A percentile compares a stretch with the other conserved stretches of the same genome.
These are phyloP conservation scores for Brachirus orientalis DNA, from an alignment of 2,113 vertebrate species.

Conservation along the genomic window DNA sequence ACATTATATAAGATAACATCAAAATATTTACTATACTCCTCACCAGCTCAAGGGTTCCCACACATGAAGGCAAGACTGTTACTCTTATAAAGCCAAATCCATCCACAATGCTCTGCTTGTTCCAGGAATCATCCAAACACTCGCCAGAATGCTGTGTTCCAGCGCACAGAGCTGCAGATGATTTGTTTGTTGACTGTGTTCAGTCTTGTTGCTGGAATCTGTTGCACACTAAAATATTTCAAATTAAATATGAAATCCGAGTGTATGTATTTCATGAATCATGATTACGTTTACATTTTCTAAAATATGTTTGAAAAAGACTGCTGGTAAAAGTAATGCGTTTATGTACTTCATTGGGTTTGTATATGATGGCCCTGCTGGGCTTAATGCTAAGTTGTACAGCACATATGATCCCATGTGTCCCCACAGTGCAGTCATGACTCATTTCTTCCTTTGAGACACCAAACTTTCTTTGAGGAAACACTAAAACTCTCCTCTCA, in stretches of 20 bases:
- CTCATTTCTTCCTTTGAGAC: constrained; percentile 34
- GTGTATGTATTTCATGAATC: background rate
- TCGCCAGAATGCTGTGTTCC: too few relatives aligned
- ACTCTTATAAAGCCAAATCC: too few relatives aligned
- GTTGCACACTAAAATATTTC: background rate
- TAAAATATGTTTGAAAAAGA: background rate
- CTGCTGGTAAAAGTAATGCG: constrained; percentile 29
- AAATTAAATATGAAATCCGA: background rate
- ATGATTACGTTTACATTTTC: constrained; percentile 17
- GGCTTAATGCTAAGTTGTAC: constrained; percentile 32
- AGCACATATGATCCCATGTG: constrained; percentile 45
- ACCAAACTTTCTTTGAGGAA: constrained; percentile 21
- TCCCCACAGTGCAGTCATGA: constrained; percentile 19
- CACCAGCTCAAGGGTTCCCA: too few relatives aligned
- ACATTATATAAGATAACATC: too few relatives aligned
- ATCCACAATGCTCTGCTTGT: too few relatives aligned
- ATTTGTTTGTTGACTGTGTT: constrained; percentile 25
- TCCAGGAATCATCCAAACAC: too few relatives aligned
- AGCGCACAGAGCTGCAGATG: constrained; percentile 32
- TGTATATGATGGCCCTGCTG: constrained; percentile 44
- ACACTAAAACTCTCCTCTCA: constrained; percentile 28
- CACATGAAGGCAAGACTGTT: too few relatives aligned
- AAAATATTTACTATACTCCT: too few relatives aligned
- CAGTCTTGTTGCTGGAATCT: background rate
- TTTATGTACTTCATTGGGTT: constrained; percentile 43